Evolutionary conservation across 1,140 invertebrate species (phyloP), one percentile per base, ranked within the genome.

Genomic region (Drosophila erecta): DNA sequence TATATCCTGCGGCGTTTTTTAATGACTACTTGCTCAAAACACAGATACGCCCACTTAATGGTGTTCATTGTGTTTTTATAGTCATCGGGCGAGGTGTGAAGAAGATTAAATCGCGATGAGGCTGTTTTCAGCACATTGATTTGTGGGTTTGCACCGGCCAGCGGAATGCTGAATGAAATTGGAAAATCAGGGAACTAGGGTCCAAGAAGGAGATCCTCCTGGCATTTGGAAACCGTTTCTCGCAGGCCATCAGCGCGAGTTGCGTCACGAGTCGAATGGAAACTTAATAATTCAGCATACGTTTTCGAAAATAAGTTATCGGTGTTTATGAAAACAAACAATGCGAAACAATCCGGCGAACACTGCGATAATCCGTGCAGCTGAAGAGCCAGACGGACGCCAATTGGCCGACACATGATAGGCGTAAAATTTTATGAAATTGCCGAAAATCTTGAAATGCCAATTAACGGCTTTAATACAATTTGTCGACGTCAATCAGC

Each of bases 291-390:
- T 78, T 85, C 79, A 81, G 64, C 8, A 30, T 30, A 30, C 30
- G 30, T 30, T 30, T 30, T 30, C 30, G 30, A 30, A 86, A 73
- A 67, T 78, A 81, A 72, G 74, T 76, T 66, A 76, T 76, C 30
- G 54, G 33, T 76, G 74, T 86, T 86, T 86, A 83, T 87, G 43
- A 83, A 86, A 86, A 86, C 84, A 86, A 86, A 86, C 79, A 86
- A 72, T 46, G 49, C 17, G 17, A 17, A 37, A 15, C 22, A n/a
- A 47, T 17, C 60, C 38, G 51, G 3, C 15, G 30, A 30, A 27
- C 24, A 1, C 6, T 27, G 24, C 24, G 24, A 6, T 27, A 27
- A 27, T 27, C 24, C 24, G 17, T 17, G 17, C 17, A 17, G 17
- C 17, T 17, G 17, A 24, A 30, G 8, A 30, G 11, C 37, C 11